Evolutionary conservation across 1,140 invertebrate species (phyloP), one percentile per base, ranked within the genome.

Genomic region (Coptotermes formosanus): DNA sequence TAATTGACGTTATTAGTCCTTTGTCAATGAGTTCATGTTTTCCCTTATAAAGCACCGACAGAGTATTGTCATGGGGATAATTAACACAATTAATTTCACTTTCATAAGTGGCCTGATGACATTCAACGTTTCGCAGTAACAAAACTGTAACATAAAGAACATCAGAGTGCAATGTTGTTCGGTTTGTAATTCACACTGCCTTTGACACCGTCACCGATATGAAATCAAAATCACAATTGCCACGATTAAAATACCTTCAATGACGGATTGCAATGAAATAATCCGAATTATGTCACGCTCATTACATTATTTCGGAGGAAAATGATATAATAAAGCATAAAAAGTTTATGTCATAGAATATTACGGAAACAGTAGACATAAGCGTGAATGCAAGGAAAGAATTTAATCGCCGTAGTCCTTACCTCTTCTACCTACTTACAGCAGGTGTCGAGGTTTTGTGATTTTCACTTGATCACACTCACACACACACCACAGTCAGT

Each of bases 41-140:
- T 75, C 64, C n/a, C n/a, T 30, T 30, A 75, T 30, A n/a, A 75
- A 75, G 8, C 30, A 8, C 25, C 64, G n/a, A 75, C 25, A 75
- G 25, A 75, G 64, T 75, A 75, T 0, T 75, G n/a, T 11, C 25
- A 75, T 14, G 25, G n/a, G 25, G n/a, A 75, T 75, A 75, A 75
- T 75, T 75, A 75, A 75, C 64, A 75, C 64, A 75, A 75, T 75
- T 75, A 75, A 75, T 75, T 75, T 75, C 64, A 30, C 64, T 75
- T 75, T 30, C 64, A 30, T 75, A 75, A 75, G 64, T 75, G 64
- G 25, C n/a, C n/a, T 75, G 64, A 75, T 75, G 64, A 30, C 14
- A 30, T 30, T 30, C 64, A n/a, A 30, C 59, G 25, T 64, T 64
- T 64, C 59, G 21, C 21, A 23, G 1, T 64, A 19, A 64, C 64